Evolutionary conservation across 2,888 invertebrate species (phyloP), one percentile per base, ranked within the genome.

Genomic region (Aleiodes testaceus): DNA sequence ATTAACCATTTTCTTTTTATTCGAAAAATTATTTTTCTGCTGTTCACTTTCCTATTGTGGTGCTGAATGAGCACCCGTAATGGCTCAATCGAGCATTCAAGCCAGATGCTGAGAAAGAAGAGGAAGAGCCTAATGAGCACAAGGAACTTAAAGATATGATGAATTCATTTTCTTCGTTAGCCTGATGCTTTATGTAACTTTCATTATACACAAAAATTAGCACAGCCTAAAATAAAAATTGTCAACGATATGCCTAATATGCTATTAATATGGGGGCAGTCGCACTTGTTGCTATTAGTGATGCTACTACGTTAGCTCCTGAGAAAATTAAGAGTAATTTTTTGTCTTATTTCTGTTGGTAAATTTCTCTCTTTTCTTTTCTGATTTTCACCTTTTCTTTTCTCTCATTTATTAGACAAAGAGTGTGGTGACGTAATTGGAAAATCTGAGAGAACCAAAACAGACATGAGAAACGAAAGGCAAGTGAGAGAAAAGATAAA

Each of bases 261-360:
- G 95, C 97, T 0, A 92, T 99, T 64, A 91, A 90, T 36, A 95
- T 98, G 92, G 99, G 99, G 88, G 99, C 99, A 88, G 97, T 98
- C 6, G 97, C 97, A 0, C 98, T 98, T 0, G 90, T 95, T 5
- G 93, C 94, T n/a, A 91, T 93, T 0, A 96, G 94, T 82, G 94
- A 97, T 87, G 95, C 94, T 3, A 90, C 93, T 1, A 87, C 97
- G 47, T 88, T 98, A 75, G 98, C 98, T 16, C 98, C 99, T 0
- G 96, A 98, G 88, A 98, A 99, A 91, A 90, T 98, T 1, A 92
- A 91, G 87, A 90, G 91, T 90, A 90, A 88, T 80, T 47, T 20
- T 22, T 36, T 42, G n/a, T 45, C 11, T 18, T 2, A 36, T 36
- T 26, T 36, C n/a, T n/a, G n/a, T n/a, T n/a, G n/a, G n/a, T n/a